Evolutionary conservation across 2,888 invertebrate species (phyloP).

Genomic region (Epinotia bilunana): DNA sequence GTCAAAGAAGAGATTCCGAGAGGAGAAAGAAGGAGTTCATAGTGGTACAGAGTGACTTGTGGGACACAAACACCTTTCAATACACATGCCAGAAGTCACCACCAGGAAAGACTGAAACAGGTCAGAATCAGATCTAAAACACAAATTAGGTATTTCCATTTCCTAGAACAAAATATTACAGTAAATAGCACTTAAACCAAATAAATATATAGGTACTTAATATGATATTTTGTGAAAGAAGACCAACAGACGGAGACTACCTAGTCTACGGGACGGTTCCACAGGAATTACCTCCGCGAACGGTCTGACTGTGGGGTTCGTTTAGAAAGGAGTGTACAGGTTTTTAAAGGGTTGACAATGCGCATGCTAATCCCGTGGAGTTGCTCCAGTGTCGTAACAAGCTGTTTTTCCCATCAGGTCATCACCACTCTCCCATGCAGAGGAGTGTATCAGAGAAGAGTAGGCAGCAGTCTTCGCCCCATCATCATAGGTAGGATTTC

Average conservation of each 20-base stretch:
- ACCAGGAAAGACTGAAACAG: conserved; percentile 59
- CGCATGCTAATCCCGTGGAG: too few relatives aligned
- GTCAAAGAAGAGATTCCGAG: conserved; percentile 80
- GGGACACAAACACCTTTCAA: conserved; percentile 87
- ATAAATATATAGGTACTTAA: too few relatives aligned
- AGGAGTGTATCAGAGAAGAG: conserved; percentile 87
- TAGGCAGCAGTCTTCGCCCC: conserved; percentile 81
- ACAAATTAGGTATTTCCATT: background rate
- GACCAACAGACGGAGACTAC: too few relatives aligned
- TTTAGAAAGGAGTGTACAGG: too few relatives aligned
- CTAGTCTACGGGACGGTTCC: too few relatives aligned
- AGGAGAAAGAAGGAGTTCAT: conserved; percentile 85
- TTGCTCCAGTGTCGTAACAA: background rate
- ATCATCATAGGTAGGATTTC: conserved; percentile 69
- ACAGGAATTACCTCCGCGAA: too few relatives aligned
- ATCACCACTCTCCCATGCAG: conserved; percentile 84
- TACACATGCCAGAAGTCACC: conserved; percentile 80
- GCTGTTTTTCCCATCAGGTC: conserved; percentile 53
- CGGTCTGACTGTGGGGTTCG: too few relatives aligned
- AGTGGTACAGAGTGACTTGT: conserved; percentile 87
- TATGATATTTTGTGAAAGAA: too few relatives aligned
- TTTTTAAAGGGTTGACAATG: too few relatives aligned
- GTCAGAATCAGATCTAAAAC: conserved; percentile 45
- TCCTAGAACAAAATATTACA: too few relatives aligned
- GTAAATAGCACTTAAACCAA: background rate